A percentile compares a stretch with the other conserved stretches of the same genome.
These are phyloP conservation scores for Ardeotis arabs DNA, from an alignment of 2,113 vertebrate species.

Conservation along the genomic window DNA sequence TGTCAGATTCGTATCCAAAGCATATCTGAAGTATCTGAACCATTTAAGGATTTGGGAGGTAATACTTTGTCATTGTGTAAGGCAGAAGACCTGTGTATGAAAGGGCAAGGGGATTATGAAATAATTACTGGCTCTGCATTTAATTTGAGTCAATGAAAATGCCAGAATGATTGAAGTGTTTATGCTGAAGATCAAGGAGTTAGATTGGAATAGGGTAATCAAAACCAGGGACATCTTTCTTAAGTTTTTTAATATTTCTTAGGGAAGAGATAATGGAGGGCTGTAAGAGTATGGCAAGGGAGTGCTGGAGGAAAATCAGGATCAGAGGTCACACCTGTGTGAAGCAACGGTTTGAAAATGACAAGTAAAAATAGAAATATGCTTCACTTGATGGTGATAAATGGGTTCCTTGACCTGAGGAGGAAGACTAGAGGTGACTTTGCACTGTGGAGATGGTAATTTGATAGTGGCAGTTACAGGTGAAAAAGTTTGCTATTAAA, in stretches of 20 bases:
- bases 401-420: conserved; percentile 34
- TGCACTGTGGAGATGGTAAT: background rate
- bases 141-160: conserved; percentile 67
- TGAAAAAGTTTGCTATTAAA: conserved; percentile 8
- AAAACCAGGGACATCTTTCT: conserved; percentile 39
- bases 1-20: background rate
- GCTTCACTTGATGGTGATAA: background rate
- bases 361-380: conserved; percentile 39
- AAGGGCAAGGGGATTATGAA: conserved; percentile 48
- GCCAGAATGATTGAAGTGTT: conserved; percentile 68
- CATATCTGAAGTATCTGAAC: background rate
- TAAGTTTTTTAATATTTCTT: conserved; percentile 33
- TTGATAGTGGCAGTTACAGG: conserved; percentile 30
- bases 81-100: conserved; percentile 5
- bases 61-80: conserved; percentile 11
- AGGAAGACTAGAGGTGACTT: conserved; percentile 1
- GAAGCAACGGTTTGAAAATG: conserved; percentile 14
- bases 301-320: conserved; percentile 3
- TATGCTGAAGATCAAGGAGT: conserved; percentile 56
- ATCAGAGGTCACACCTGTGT: conserved; percentile 49
- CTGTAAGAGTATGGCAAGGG: background rate
- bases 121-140: conserved; percentile 56
- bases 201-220: conserved; percentile 34
- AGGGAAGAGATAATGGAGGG: background rate
- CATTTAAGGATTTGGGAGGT: background rate